These are phyloP conservation scores for Eulimnadia texana DNA, from an alignment of 1,140 invertebrate species.

Conservation along the genomic window DNA sequence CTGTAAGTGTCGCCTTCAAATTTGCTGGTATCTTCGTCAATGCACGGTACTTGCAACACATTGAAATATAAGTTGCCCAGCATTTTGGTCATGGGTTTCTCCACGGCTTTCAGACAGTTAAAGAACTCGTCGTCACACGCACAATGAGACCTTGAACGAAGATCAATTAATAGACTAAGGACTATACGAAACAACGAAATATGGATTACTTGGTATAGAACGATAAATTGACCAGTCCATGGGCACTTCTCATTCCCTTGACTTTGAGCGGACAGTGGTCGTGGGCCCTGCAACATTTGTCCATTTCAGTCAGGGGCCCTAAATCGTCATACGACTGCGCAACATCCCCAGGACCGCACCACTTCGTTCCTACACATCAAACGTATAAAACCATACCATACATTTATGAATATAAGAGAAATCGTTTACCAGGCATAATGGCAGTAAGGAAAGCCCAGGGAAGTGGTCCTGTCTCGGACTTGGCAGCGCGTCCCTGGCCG, in stretches of 20 bases:
- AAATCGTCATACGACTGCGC: conserved; percentile 67
- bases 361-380: conserved; percentile 54
- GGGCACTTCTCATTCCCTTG: conserved; percentile 50
- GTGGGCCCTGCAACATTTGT: conserved; percentile 69
- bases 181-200: neutral
- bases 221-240: conserved; percentile 67
- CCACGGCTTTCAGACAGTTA: conserved; percentile 59
- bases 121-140: conserved; percentile 66
- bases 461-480: neutral
- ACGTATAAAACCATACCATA: neutral
- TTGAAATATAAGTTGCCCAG: conserved; percentile 83
- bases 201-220: conserved; percentile 75
- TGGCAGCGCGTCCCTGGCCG: neutral
- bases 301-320: conserved; percentile 49
- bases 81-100: conserved; percentile 47
- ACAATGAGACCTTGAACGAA: conserved; percentile 52
- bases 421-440: conserved; percentile 50
- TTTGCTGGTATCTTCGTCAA: conserved; percentile 37
- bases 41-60: conserved; percentile 57
- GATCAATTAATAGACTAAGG: neutral
- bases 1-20: neutral
- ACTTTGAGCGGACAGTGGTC: conserved; percentile 65
- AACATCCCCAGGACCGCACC: conserved; percentile 74
- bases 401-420: neutral
- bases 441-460: conserved; percentile 40